A percentile compares a stretch with the other conserved stretches of the same genome.
These are phyloP conservation scores for Sphyrna mokarran DNA, from an alignment of 2,113 vertebrate genomes.

Conservation along the genomic window DNA sequence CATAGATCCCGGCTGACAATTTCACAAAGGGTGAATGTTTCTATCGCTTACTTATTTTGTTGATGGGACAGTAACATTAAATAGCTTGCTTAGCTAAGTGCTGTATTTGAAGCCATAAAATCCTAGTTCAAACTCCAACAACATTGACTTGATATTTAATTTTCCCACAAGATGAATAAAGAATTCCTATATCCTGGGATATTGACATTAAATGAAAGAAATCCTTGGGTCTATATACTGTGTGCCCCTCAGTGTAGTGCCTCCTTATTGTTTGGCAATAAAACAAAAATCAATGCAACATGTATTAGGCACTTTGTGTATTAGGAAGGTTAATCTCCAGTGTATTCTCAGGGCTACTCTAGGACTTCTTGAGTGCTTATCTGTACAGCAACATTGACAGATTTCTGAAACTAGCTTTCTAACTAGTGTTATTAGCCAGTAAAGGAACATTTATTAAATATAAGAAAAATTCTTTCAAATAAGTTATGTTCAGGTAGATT, in stretches of 20 bases:
- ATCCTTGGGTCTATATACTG: background rate
- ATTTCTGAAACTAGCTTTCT: background rate
- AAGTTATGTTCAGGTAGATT: no score
- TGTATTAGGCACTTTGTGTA: background rate
- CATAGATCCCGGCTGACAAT: background rate
- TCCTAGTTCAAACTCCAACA: background rate
- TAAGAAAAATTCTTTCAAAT: no score
- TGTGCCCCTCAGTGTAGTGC: no score
- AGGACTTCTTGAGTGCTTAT: background rate
- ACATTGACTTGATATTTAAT: background rate
- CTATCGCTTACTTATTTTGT: background rate
- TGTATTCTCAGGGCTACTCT: background rate
- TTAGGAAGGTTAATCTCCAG: background rate
- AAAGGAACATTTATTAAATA: background rate
- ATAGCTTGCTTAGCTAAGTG: background rate
- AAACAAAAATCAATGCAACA: background rate
- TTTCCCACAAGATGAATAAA: background rate
- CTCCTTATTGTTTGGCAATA: background rate
- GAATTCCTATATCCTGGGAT: background rate
- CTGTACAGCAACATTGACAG: background rate
- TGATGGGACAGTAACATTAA: background rate
- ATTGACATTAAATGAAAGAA: background rate
- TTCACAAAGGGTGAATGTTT: background rate
- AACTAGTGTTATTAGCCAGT: background rate
- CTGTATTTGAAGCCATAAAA: background rate